A percentile compares a stretch with the other conserved stretches of the same genome.
Conservation (phyloP, 2,797 vertebrate genomes). For the Pangasius larnaudii region DNA sequence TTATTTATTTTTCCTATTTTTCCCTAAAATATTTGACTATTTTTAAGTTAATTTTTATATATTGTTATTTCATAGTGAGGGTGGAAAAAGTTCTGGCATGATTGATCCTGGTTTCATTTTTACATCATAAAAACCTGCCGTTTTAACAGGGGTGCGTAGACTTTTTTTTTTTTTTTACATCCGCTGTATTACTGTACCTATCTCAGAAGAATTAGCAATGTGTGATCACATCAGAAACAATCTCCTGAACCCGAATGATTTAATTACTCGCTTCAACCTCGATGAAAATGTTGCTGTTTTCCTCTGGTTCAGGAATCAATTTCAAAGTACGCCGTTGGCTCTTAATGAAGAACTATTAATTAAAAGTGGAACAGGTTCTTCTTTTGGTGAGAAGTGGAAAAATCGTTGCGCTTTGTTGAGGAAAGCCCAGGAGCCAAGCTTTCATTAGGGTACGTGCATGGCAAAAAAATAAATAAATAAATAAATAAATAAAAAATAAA, state of each 20-base stretch:
- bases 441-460: constrained; percentile 85
- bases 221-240: not conserved
- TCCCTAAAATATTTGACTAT: too few species aligned
- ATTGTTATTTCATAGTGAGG: too few species aligned
- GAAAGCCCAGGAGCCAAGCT: constrained; percentile 84
- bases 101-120: too few species aligned
- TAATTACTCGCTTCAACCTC: constrained; percentile 71
- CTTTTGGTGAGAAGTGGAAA: constrained; percentile 81
- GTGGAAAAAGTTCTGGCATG: too few species aligned
- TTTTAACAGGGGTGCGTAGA: too few species aligned
- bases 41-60: too few species aligned
- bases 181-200: too few species aligned
- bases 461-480: constrained; percentile 46
- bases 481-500: too few species aligned
- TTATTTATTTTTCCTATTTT: too few species aligned
- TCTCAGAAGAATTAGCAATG: not conserved
- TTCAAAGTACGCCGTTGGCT: constrained; percentile 69
- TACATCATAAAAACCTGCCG: too few species aligned
- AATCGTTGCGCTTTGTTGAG: constrained; percentile 80
- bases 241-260: constrained; percentile 53
- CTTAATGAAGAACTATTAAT: constrained; percentile 81
- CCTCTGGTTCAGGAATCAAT: not conserved
- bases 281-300: constrained; percentile 64
- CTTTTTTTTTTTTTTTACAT: too few species aligned
- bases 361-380: constrained; percentile 85